Conservation (phyloP, 2,797 vertebrate species). For the Parambassis ranga region DNA sequence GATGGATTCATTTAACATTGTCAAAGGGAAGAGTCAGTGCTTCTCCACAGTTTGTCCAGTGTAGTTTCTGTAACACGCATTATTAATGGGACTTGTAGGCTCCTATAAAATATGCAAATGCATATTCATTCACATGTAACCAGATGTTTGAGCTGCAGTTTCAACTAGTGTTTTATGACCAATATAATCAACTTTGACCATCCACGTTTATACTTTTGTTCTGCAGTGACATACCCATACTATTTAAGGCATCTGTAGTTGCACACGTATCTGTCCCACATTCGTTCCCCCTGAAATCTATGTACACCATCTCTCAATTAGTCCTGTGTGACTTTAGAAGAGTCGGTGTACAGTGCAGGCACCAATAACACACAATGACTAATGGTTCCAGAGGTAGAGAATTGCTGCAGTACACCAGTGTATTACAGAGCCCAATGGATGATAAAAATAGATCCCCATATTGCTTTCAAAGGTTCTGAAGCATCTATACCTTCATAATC, state of each 20-base stretch:
- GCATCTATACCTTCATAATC: not conserved
- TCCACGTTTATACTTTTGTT: not conserved
- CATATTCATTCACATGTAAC: not conserved
- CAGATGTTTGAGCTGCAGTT: not conserved
- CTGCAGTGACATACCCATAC: too few relatives aligned
- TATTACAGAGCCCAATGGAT: not conserved
- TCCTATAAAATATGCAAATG: slow-evolving; percentile 15
- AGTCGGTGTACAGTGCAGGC: too few relatives aligned
- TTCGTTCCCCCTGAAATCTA: too few relatives aligned
- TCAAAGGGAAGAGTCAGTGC: not conserved
- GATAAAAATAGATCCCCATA: slow-evolving; percentile 20
- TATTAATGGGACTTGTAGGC: slow-evolving; percentile 6
- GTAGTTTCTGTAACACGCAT: not conserved
- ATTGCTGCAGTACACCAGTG: not conserved
- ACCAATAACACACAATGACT: not conserved
- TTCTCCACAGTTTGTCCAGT: not conserved
- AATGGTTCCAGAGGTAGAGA: not conserved
- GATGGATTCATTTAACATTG: not conserved
- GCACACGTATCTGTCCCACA: not conserved
- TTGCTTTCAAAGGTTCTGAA: not conserved
- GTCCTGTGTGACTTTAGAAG: too few relatives aligned
- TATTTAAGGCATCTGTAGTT: not conserved
- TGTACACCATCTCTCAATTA: too few relatives aligned
- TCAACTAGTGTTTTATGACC: slow-evolving; percentile 7
- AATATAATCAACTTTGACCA: slow-evolving; percentile 15